Evolutionary conservation across 1,140 invertebrate species (phyloP).

Genomic region (Drosophila mojavensis): DNA sequence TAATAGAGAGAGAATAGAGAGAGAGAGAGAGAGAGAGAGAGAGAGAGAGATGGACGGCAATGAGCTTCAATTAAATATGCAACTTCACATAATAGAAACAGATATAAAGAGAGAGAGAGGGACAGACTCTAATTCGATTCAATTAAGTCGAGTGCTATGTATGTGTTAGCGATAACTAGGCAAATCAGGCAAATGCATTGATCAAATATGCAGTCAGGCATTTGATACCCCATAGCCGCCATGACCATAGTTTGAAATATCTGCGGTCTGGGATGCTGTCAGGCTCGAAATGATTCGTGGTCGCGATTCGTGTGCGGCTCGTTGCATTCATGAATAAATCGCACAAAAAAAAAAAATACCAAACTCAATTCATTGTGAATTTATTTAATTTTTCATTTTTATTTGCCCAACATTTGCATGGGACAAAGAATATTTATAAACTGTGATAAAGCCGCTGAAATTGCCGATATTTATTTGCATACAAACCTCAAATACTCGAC

Average conservation of each 20-base stretch:
- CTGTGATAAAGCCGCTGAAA: background rate
- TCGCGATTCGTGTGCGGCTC: conserved; percentile 24
- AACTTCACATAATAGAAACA: conserved; percentile 2
- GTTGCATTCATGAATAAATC: conserved; percentile 48
- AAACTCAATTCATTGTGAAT: conserved; percentile 21
- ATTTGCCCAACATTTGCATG: conserved; percentile 10
- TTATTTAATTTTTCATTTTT: conserved; percentile 22
- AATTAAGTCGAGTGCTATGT: conserved; percentile 3
- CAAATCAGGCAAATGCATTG: conserved; percentile 39
- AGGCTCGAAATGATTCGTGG: conserved; percentile 45
- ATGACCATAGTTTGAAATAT: conserved; percentile 20
- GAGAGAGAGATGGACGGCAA: background rate
- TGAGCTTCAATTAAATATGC: conserved; percentile 7
- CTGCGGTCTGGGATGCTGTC: conserved; percentile 40
- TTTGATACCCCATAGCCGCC: conserved; percentile 15
- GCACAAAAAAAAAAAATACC: conserved; percentile 24
- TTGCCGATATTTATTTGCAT: too few relatives aligned
- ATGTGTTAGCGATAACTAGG: conserved; percentile 30
- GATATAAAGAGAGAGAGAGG: background rate
- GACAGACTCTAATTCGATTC: background rate
- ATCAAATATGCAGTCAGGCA: conserved; percentile 34
- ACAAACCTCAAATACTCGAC: too few relatives aligned
- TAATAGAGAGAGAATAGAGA: too few relatives aligned
- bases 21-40: background rate
- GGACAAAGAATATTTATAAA: background rate